A percentile compares a stretch with the other conserved stretches of the same genome.
Evolutionary conservation across 1,140 invertebrate genomes (phyloP).

Genomic region (Drosophila guanche): DNA sequence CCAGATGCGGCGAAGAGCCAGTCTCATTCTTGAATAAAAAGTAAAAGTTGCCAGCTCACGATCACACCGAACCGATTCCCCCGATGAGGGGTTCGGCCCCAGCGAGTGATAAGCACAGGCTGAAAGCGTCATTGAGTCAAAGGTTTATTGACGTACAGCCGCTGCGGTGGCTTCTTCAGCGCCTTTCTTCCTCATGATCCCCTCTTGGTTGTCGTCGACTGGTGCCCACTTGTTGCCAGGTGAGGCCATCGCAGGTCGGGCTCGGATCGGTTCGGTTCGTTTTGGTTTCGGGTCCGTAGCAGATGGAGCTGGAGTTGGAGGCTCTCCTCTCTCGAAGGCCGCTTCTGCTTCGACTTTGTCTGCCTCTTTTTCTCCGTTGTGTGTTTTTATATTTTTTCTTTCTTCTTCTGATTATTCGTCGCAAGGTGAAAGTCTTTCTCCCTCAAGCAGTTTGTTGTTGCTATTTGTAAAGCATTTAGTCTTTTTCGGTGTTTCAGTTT

Average conservation of each 20-base stretch:
- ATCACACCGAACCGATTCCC: constrained; percentile 28
- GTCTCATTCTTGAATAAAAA: constrained; percentile 71
- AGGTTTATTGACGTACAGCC: constrained; percentile 72
- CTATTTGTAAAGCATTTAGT: constrained; percentile 77
- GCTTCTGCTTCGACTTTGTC: constrained; percentile 42
- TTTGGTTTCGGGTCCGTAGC: constrained; percentile 62
- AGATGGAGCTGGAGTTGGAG: constrained; percentile 7
- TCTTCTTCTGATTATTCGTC: constrained; percentile 57
- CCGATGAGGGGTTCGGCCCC: constrained; percentile 17
- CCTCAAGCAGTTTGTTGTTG: constrained; percentile 72
- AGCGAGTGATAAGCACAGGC: constrained; percentile 62
- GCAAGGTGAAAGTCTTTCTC: constrained; percentile 81
- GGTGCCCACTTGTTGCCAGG: constrained; percentile 65
- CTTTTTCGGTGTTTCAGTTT: constrained; percentile 68
- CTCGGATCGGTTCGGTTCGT: constrained; percentile 21
- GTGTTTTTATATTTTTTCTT: constrained; percentile 27
- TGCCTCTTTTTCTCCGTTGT: constrained; percentile 24
- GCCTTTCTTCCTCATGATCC: constrained; percentile 22
- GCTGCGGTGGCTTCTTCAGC: constrained; percentile 42
- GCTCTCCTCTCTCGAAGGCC: constrained; percentile 59
- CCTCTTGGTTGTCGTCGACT: constrained; percentile 31
- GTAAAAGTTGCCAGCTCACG: constrained; percentile 70
- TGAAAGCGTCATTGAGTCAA: constrained; percentile 66
- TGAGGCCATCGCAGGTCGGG: constrained; percentile 36
- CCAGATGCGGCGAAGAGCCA: constrained; percentile 26